Evolutionary conservation across 2,888 invertebrate species (phyloP).

Genomic region (Andrena dorsata): DNA sequence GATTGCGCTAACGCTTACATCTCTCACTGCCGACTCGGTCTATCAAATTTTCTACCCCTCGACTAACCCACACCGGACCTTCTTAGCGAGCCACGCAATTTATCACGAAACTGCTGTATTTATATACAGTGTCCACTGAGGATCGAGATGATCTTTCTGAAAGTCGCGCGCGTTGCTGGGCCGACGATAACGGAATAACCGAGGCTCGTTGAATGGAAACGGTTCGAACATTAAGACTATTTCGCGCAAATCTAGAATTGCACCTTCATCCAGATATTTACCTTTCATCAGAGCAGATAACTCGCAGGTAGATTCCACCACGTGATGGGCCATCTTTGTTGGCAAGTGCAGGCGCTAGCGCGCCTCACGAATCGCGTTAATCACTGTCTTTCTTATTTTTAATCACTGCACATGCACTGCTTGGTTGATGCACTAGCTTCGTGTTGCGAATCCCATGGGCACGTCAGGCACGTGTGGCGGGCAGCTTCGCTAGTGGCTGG

Average conservation of each 20-base stretch:
- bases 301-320: conserved; percentile 79
- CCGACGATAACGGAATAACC: background rate
- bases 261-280: conserved; percentile 65
- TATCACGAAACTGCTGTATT: too few species aligned
- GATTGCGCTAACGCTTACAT: conserved; percentile 45
- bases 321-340: conserved; percentile 78
- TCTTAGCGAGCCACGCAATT: too few species aligned
- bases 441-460: conserved; percentile 12
- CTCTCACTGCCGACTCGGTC: conserved; percentile 12
- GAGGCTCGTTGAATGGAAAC: too few species aligned
- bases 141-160: too few species aligned
- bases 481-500: background rate
- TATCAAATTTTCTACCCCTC: background rate
- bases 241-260: background rate
- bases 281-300: conserved; percentile 81
- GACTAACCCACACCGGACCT: background rate
- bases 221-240: too few species aligned
- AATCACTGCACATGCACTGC: conserved; percentile 62
- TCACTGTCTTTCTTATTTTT: conserved; percentile 38
- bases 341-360: background rate
- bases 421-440: conserved; percentile 26
- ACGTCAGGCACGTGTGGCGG: conserved; percentile 31
- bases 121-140: too few species aligned
- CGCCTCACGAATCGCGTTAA: conserved; percentile 38
- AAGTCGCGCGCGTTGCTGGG: too few species aligned